Base-by-base conservation (phyloP, 2,888 invertebrate genomes). In the Subacronicta megacephala region DNA sequence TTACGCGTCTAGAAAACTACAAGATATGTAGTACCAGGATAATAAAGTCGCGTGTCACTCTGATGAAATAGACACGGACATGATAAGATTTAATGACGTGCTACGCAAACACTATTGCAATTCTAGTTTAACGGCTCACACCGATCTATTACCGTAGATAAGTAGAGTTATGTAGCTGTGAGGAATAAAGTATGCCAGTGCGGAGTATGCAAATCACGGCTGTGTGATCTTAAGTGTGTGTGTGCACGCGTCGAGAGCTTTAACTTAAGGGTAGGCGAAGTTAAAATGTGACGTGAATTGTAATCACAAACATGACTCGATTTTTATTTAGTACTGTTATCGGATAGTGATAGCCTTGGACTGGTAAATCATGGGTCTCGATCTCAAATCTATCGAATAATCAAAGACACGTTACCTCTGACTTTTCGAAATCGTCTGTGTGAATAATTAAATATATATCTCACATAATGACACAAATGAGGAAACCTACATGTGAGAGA, bases 31-130 rank as follows among this genome's bases (percentile, higher is more conserved):
- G 31, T 29, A 50, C 33, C 26, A 36, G 3, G 63, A 60, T 62
- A 66, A 64, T 60, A 61, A 56, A 75, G 40, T 66, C 41, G 62
- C 65, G 61, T 67, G 75, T 67, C 72, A 66, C 43, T 62, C 17
- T 66, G 75, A 70, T 67, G 71, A 63, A 77, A 73, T 43, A 59
- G 64, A 60, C 74, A 55, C 53, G 50, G 62, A 67, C 63, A 56
- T 56, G 77, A 73, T 73, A 75, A 77, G 67, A 66, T 71, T 71
- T 73, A 77, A 77, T 71, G 77, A 75, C 73, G 65, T 60, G 66
- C 77, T 69, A 67, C 65, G 68, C 58, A 73, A 77, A 75, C 70
- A 77, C 69, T 63, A 73, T 73, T 72, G 73, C 75, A 62, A 66
- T 66, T 69, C 68, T 73, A 73, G 71, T 62, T 58, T 66, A 64